Evolutionary conservation across 2,888 invertebrate species (phyloP).

Genomic region (Drosophila rellima): DNA sequence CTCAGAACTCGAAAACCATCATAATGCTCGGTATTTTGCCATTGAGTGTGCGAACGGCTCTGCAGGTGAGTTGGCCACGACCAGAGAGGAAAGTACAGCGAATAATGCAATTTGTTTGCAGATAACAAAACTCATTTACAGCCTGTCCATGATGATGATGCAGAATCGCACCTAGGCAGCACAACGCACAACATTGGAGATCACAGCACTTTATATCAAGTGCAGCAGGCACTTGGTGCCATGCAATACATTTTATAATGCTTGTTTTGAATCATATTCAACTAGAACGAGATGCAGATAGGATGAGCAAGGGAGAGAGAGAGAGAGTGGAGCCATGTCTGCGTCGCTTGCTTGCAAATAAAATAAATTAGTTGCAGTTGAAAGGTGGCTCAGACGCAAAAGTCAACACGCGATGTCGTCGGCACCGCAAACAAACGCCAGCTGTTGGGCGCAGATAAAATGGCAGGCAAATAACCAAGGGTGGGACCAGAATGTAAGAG

Average conservation of each 20-base stretch:
- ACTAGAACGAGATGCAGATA: slow-evolving; percentile 5
- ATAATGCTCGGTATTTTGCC: slow-evolving; percentile 24
- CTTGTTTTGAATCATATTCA: slow-evolving; percentile 79
- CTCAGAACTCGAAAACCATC: slow-evolving; percentile 21
- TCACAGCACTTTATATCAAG: slow-evolving; percentile 65
- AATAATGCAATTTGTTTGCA: slow-evolving; percentile 66
- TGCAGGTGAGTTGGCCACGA: slow-evolving; percentile 10
- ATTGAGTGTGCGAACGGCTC: slow-evolving; percentile 13
- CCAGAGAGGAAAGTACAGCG: neutral
- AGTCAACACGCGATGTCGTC: slow-evolving; percentile 77
- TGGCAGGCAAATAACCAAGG: slow-evolving; percentile 69
- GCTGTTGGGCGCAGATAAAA: slow-evolving; percentile 77
- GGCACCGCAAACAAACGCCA: slow-evolving; percentile 81
- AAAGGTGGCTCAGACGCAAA: slow-evolving; percentile 79
- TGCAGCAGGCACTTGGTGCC: slow-evolving; percentile 50
- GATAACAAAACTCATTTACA: slow-evolving; percentile 79
- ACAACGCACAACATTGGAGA: slow-evolving; percentile 32
- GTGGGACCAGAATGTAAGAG: slow-evolving; percentile 44
- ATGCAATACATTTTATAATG: slow-evolving; percentile 76
- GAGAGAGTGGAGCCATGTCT: slow-evolving; percentile 4
- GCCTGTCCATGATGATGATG: slow-evolving; percentile 58
- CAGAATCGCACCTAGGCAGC: slow-evolving; percentile 39
- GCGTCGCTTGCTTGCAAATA: slow-evolving; percentile 72
- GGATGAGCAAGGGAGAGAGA: neutral
- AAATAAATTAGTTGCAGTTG: slow-evolving; percentile 82